Percentiles rank a stretch among this genome's conserved stretches.
Evolutionary conservation across 2,888 invertebrate species (phyloP).

Genomic region (Unio delphinus): DNA sequence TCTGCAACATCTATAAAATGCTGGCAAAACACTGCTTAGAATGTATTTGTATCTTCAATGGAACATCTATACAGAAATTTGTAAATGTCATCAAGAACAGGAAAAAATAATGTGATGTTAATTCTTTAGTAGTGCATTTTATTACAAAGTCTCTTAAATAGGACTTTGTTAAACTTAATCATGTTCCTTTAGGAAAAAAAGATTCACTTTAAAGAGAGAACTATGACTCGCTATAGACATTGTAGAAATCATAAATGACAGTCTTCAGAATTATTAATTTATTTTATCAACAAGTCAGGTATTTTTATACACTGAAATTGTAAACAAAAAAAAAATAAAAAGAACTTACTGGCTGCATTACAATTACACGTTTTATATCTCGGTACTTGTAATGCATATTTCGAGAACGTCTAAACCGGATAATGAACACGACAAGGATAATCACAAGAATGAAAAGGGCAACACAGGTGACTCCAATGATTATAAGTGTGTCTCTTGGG

Average conservation of each 20-base stretch:
- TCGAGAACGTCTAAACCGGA: slow-evolving; percentile 20
- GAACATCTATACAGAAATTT: background rate
- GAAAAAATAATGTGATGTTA: background rate
- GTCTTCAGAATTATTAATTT: too few relatives aligned
- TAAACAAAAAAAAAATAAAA: background rate
- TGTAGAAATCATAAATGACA: too few relatives aligned
- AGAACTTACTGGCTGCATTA: slow-evolving; percentile 63
- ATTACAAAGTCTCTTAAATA: too few relatives aligned
- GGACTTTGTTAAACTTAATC: too few relatives aligned
- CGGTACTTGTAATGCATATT: slow-evolving; percentile 29
- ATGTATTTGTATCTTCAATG: too few relatives aligned
- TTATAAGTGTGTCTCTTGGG: slow-evolving; percentile 20
- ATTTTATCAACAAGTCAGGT: too few relatives aligned
- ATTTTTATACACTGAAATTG: too few relatives aligned
- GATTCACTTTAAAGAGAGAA: too few relatives aligned
- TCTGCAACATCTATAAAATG: too few relatives aligned
- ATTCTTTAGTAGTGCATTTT: too few relatives aligned
- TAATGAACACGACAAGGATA: slow-evolving; percentile 32
- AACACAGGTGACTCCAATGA: slow-evolving; percentile 24
- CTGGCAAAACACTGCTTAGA: background rate
- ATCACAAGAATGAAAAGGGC: slow-evolving; percentile 32
- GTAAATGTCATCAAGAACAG: background rate
- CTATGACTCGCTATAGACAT: too few relatives aligned
- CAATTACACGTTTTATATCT: slow-evolving; percentile 63
- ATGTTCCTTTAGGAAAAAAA: too few relatives aligned